These are phyloP conservation scores for Arvicanthis niloticus DNA, from an alignment of 2,113 vertebrate species.

Conservation along the genomic window DNA sequence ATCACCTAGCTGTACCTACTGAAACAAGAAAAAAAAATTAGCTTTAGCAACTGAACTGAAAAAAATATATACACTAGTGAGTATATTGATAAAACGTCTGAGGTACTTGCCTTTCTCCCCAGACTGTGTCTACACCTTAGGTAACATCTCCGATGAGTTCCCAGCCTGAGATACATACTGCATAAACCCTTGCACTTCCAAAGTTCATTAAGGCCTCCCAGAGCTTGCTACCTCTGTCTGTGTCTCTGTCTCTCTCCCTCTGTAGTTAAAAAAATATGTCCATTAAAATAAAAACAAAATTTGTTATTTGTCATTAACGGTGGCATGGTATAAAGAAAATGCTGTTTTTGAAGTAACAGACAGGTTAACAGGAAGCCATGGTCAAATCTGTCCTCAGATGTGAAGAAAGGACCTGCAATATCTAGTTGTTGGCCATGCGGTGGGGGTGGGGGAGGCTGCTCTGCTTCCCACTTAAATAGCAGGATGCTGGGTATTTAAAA, in stretches of 20 bases:
- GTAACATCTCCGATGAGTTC: not conserved
- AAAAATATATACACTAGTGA: not conserved
- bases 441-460: not conserved
- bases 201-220: not conserved
- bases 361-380: not conserved
- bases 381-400: constrained; percentile 4
- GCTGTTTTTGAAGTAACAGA: constrained; percentile 18
- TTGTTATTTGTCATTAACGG: not conserved
- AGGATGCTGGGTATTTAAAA: constrained; percentile 51
- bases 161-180: not conserved
- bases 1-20: not conserved
- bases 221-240: not conserved
- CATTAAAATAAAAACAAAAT: constrained; percentile 41
- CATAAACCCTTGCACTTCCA: not conserved
- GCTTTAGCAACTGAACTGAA: constrained; percentile 25
- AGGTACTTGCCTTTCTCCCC: not conserved
- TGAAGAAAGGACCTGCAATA: not conserved
- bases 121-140: not conserved
- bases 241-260: not conserved
- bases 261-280: not conserved
- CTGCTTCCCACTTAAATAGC: constrained; percentile 7
- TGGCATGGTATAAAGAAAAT: not conserved
- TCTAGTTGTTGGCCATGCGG: not conserved
- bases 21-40: constrained; percentile 27
- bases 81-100: not conserved